phyloP scores from a whole-genome alignment of 2,888 invertebrate species.

The Apodemia hepburni region DNA sequence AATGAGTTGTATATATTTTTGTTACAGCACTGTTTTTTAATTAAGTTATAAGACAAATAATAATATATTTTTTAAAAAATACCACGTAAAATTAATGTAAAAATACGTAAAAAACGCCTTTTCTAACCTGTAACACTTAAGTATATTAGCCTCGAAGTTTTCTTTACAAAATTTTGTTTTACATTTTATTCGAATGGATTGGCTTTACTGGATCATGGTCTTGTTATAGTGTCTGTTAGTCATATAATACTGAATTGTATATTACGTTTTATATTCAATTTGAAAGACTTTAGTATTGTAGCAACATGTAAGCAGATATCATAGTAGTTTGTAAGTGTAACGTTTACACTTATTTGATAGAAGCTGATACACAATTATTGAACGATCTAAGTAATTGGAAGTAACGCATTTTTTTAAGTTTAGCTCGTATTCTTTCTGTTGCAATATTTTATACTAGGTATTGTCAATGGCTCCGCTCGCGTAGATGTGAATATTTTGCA shows the following conservation, averaged over 20 bases:
- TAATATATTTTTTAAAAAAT: neutral
- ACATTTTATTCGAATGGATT: neutral
- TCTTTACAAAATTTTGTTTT: neutral
- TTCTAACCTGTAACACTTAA: neutral
- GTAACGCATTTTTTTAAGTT: too few relatives aligned
- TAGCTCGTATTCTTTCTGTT: too few relatives aligned
- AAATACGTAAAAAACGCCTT: slow-evolving; percentile 2
- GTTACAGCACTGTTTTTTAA: neutral
- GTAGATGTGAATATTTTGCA: too few relatives aligned
- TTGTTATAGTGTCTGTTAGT: neutral
- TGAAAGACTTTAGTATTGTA: too few relatives aligned
- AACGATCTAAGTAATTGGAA: too few relatives aligned
- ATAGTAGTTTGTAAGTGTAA: too few relatives aligned
- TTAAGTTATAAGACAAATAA: neutral
- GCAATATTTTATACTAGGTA: too few relatives aligned
- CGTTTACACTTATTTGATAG: too few relatives aligned
- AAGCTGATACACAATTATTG: too few relatives aligned
- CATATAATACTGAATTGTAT: slow-evolving; percentile 4
- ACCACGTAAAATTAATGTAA: neutral
- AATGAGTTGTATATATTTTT: neutral
- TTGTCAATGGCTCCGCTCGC: too few relatives aligned
- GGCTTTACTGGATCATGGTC: neutral
- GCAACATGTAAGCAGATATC: too few relatives aligned
- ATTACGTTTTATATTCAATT: too few relatives aligned
- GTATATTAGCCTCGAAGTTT: neutral